Conservation (phyloP, 2,888 invertebrate genomes). For the Geophilus truncorum region DNA sequence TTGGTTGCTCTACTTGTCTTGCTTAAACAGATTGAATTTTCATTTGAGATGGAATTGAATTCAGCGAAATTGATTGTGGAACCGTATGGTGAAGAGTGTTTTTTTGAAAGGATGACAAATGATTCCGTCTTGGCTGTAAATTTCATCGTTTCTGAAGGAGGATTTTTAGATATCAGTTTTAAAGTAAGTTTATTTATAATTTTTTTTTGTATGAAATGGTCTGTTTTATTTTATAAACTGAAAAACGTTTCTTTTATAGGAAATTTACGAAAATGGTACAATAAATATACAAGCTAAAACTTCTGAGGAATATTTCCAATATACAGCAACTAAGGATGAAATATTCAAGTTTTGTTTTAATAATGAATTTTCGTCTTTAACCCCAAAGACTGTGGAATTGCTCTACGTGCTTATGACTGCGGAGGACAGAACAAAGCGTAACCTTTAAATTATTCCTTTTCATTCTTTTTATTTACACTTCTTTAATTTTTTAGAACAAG, state of each 20-base stretch:
- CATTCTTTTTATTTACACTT: too few species aligned
- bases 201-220: background rate
- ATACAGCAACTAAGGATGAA: background rate
- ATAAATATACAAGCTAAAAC: background rate
- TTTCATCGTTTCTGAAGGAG: background rate
- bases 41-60: background rate
- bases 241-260: background rate
- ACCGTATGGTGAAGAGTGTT: background rate
- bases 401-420: background rate
- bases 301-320: background rate
- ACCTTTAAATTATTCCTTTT: too few species aligned
- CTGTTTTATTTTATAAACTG: background rate
- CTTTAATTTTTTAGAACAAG: background rate
- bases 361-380: background rate
- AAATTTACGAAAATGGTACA: background rate
- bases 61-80: background rate
- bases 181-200: background rate
- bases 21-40: background rate
- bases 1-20: background rate
- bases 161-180: background rate
- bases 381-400: background rate
- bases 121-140: background rate
- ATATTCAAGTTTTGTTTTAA: background rate
- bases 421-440: background rate
- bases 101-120: background rate